Evolutionary conservation across 2,888 invertebrate species (phyloP).

Genomic region (Frankliniella fusca): DNA sequence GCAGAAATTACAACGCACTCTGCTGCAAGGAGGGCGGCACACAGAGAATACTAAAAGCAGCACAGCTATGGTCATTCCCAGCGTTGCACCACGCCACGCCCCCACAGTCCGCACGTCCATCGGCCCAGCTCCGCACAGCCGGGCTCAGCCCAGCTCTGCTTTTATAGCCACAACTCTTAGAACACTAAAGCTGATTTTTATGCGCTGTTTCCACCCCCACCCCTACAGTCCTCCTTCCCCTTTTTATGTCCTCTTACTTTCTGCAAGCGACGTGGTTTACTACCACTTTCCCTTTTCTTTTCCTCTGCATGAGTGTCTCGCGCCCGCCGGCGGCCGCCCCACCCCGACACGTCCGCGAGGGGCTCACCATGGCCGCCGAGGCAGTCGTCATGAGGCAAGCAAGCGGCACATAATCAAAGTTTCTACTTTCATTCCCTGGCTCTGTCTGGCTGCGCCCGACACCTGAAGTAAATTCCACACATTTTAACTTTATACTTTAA

Average conservation of each 20-base stretch:
- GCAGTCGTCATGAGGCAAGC: too few relatives aligned
- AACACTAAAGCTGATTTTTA: conserved; percentile 26
- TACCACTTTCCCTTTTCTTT: conserved; percentile 11
- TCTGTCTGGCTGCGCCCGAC: too few relatives aligned
- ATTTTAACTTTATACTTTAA: too few relatives aligned
- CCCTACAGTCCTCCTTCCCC: neutral
- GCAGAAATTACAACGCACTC: too few relatives aligned
- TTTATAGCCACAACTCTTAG: conserved; percentile 17
- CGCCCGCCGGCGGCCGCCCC: neutral
- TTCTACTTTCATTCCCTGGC: too few relatives aligned
- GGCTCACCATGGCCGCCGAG: neutral
- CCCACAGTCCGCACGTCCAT: too few relatives aligned
- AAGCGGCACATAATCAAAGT: too few relatives aligned
- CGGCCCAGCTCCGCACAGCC: neutral
- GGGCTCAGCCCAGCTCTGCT: neutral
- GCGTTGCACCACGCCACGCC: too few relatives aligned
- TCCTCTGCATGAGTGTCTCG: neutral
- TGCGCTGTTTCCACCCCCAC: conserved; percentile 12
- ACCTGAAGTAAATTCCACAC: too few relatives aligned
- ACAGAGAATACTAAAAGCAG: too few relatives aligned
- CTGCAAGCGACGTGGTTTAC: conserved; percentile 22
- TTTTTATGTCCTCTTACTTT: conserved; percentile 23
- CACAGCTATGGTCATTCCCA: too few relatives aligned
- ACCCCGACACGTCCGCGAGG: neutral
- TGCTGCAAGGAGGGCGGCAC: too few relatives aligned